Conservation (phyloP, 2,797 vertebrate species). For the Catharus ustulatus region DNA sequence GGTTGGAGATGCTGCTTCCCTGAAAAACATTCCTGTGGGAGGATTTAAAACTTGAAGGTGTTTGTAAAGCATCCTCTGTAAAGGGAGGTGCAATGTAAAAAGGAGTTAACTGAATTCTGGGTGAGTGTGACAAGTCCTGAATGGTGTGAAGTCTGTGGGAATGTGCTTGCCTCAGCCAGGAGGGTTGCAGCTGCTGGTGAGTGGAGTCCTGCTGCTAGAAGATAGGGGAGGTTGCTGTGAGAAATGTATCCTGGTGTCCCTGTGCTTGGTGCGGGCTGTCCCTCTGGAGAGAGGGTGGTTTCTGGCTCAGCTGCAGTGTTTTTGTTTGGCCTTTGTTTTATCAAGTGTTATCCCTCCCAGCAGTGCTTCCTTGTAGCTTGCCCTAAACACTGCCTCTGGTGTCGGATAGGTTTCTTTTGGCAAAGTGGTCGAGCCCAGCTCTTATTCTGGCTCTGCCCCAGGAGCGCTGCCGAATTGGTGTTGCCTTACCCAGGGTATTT, state of each 20-base stretch:
- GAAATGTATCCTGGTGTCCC: background rate
- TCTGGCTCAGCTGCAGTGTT: background rate
- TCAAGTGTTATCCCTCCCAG: fast-evolving
- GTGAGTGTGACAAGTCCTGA: fast-evolving
- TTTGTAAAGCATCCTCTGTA: fast-evolving
- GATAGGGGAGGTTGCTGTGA: fast-evolving
- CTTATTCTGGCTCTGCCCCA: background rate
- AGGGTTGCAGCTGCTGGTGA: background rate
- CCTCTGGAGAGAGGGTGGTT: background rate
- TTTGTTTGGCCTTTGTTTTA: background rate
- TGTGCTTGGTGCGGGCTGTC: fast-evolving
- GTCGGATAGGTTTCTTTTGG: background rate
- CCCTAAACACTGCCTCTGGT: background rate
- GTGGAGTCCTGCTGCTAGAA: background rate
- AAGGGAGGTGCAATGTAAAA: fast-evolving
- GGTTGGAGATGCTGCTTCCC: fast-evolving
- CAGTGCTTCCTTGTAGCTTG: background rate
- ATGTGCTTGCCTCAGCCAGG: background rate
- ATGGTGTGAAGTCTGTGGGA: background rate
- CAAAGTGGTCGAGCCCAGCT: fast-evolving
- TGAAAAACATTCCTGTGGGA: fast-evolving
- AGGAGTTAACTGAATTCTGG: background rate
- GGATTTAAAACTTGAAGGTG: background rate
- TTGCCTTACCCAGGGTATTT: fast-evolving
- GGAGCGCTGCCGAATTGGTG: fast-evolving